phyloP scores from a whole-genome alignment of 2,113 vertebrate species.

The Mobula hypostoma region DNA sequence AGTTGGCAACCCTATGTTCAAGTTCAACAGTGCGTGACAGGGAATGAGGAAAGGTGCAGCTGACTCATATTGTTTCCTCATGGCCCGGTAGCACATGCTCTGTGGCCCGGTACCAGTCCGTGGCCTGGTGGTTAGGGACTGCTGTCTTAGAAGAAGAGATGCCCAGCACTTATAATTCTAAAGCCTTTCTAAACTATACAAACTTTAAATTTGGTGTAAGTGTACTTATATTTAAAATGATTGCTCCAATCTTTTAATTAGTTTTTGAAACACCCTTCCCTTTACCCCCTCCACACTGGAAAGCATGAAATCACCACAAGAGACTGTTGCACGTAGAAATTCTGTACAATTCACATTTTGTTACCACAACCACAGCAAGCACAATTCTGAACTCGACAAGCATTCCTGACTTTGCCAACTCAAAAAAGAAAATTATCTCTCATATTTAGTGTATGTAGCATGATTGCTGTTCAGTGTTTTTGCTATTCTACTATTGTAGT shows the following conservation, averaged over 20 bases:
- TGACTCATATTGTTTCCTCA: too few relatives aligned
- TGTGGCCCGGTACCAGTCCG: too few relatives aligned
- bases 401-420: neutral
- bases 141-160: too few relatives aligned
- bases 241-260: neutral
- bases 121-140: too few relatives aligned
- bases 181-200: neutral
- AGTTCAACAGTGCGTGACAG: too few relatives aligned
- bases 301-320: neutral
- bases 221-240: neutral
- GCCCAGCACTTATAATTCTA: neutral
- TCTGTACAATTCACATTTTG: too few relatives aligned
- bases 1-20: too few relatives aligned
- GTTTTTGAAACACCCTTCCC: neutral
- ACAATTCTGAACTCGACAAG: neutral
- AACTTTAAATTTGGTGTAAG: neutral
- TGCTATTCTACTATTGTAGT: too few relatives aligned
- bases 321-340: neutral
- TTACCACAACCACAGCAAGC: neutral
- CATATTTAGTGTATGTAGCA: neutral
- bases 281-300: neutral
- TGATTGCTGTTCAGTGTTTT: neutral
- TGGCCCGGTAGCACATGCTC: too few relatives aligned
- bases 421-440: neutral
- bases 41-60: too few relatives aligned